Evolutionary conservation across 2,888 invertebrate species (phyloP).

Genomic region (Mesochorus sp.): DNA sequence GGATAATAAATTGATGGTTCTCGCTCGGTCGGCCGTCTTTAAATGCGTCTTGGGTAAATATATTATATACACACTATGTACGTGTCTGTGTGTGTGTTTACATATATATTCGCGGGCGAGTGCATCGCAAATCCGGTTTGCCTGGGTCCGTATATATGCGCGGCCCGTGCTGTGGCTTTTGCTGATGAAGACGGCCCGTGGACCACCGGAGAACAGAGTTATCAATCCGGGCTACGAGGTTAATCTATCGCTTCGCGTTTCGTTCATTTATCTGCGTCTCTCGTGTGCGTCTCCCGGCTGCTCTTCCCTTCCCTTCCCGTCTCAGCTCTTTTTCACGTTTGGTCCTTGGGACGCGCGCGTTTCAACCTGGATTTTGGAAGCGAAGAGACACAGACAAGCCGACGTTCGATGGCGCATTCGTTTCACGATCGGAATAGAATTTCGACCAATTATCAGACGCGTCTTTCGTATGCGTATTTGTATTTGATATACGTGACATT

Average conservation of each 20-base stretch:
- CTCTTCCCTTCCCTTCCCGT: constrained; percentile 14
- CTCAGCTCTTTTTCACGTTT: constrained; percentile 8
- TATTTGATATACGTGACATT: constrained; percentile 8
- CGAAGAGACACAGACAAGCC: constrained; percentile 31
- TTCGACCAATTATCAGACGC: constrained; percentile 59
- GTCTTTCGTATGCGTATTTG: constrained; percentile 35
- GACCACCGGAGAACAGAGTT: constrained; percentile 68
- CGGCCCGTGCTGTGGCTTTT: constrained; percentile 37
- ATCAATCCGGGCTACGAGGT: constrained; percentile 67
- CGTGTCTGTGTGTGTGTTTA: background rate
- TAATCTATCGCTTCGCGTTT: constrained; percentile 61
- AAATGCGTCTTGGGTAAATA: constrained; percentile 15
- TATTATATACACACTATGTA: background rate
- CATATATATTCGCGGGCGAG: constrained; percentile 8
- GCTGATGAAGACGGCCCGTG: constrained; percentile 49
- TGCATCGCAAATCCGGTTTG: constrained; percentile 59
- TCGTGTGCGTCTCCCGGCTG: constrained; percentile 12
- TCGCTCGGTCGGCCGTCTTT: constrained; percentile 33
- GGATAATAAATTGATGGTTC: constrained; percentile 52
- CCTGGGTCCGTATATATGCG: background rate
- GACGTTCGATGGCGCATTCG: constrained; percentile 38
- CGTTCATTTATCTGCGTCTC: constrained; percentile 14
- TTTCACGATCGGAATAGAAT: constrained; percentile 61
- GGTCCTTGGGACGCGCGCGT: background rate
- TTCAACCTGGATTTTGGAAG: constrained; percentile 32